phyloP scores from a whole-genome alignment of 2,888 invertebrate genomes.

The Cheiracanthium punctorium region DNA sequence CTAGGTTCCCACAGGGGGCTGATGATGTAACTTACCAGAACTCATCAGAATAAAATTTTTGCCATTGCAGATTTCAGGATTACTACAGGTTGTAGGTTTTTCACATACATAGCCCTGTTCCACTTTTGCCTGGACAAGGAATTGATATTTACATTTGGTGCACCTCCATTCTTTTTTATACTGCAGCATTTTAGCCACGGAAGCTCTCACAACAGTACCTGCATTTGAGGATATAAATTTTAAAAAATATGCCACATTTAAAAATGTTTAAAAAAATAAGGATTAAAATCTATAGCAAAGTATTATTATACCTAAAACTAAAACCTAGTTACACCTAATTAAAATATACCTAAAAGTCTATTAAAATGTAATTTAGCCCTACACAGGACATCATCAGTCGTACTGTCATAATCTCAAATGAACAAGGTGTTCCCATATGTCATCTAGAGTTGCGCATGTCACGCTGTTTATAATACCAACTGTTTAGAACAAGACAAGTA shows the following conservation, averaged over 20 bases:
- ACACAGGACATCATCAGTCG: no score
- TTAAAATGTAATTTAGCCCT: no score
- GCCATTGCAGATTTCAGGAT: conserved; percentile 80
- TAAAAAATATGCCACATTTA: no score
- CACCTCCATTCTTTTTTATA: conserved; percentile 85
- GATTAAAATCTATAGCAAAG: not conserved
- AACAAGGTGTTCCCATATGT: no score
- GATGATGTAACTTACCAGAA: conserved; percentile 78
- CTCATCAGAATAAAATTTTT: conserved; percentile 77
- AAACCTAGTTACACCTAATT: no score
- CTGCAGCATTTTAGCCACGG: conserved; percentile 86
- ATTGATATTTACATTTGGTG: conserved; percentile 84
- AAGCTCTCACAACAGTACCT: conserved; percentile 87
- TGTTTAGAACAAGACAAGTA: no score
- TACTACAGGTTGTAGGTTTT: conserved; percentile 79
- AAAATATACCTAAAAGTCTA: no score
- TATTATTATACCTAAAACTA: no score
- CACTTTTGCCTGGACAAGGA: conserved; percentile 81
- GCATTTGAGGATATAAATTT: not conserved
- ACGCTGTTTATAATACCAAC: no score
- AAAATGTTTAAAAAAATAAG: not conserved
- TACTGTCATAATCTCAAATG: no score
- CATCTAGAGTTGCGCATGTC: no score
- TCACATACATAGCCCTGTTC: conserved; percentile 81
- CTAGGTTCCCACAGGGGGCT: no score